Evolutionary conservation across 2,888 invertebrate genomes (phyloP), one percentile per base, ranked within the genome.

Genomic region (Pemphredon lugubris): DNA sequence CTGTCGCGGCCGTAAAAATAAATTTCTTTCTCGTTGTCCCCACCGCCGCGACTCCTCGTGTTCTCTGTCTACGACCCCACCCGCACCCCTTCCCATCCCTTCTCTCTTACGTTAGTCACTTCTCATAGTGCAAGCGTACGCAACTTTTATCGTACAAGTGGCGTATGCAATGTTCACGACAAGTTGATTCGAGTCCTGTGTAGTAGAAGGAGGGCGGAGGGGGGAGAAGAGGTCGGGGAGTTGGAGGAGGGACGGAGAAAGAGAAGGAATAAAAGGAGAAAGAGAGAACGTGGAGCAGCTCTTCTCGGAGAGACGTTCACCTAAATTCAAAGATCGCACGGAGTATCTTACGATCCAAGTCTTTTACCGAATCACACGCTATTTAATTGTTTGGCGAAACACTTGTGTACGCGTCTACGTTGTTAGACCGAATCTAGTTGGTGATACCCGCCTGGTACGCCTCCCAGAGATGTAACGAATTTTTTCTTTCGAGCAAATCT

Each of bases 1-100:
- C 61, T 70, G 70, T 76, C 66, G 47, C 66, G 68, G 66, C 67
- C 81, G 71, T 82, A 82, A 83, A 82, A 83, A 82, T 83, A 83
- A 75, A 77, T 81, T 71, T 79, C 66, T 75, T 42, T 53, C 77
- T 74, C 66, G 75, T 72, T 45, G n/a, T n/a, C n/a, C 39, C 34
- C 53, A 18, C 47, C 40, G 50, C 47, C 34, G 39, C 42, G 30
- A 50, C 32, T 34, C 30, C 48, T 6, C 23, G 21, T 39, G 32
- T 58, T 34, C 66, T 60, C 51, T 47, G 53, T 42, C 47, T 20
- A 42, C 18, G 37, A 26, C 57, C 51, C 40, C 57, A 61, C 45
- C 45, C 37, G 34, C 47, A 51, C 59, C 26, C 18, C 7, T 16
- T n/a, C 34, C 16, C 11, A 7, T 23, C 39, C 23, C 13, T 13